Percentiles rank a stretch among this genome's conserved stretches.
phyloP scores from a whole-genome alignment of 2,888 invertebrate species.

The Nomada ruficornis region DNA sequence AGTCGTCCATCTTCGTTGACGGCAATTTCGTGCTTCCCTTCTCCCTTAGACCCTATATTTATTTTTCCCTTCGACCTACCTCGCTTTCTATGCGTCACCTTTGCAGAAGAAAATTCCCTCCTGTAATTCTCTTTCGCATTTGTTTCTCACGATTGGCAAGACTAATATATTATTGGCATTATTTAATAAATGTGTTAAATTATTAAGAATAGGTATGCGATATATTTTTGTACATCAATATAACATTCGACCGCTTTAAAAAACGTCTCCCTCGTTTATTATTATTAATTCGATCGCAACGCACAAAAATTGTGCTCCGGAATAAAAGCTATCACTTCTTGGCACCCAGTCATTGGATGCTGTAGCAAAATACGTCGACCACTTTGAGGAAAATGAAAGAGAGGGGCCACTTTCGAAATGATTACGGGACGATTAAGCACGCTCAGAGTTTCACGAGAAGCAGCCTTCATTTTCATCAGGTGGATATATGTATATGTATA shows the following conservation, averaged over 20 bases:
- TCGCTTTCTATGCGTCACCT: neutral
- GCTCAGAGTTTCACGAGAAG: constrained; percentile 26
- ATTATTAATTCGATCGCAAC: too few species aligned
- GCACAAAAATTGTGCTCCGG: too few species aligned
- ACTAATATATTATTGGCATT: too few species aligned
- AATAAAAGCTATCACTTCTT: constrained; percentile 2
- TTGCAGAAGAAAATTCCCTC: constrained; percentile 25
- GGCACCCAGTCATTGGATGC: neutral
- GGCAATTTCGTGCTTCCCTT: constrained; percentile 29
- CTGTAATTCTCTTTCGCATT: neutral
- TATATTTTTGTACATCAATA: too few species aligned
- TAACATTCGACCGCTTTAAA: too few species aligned
- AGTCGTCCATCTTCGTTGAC: constrained; percentile 10
- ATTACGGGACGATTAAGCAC: constrained; percentile 44
- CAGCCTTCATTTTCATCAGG: constrained; percentile 40
- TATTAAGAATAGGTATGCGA: too few species aligned
- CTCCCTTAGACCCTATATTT: neutral
- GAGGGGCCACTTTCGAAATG: constrained; percentile 17
- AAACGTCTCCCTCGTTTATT: too few species aligned
- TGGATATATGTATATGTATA: neutral
- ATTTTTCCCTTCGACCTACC: constrained; percentile 13
- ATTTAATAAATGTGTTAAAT: too few species aligned
- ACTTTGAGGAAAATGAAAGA: too few species aligned
- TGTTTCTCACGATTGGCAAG: neutral
- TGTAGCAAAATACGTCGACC: too few species aligned